Conservation (phyloP, 2,888 invertebrate genomes). For the Agrilus biguttatus region DNA sequence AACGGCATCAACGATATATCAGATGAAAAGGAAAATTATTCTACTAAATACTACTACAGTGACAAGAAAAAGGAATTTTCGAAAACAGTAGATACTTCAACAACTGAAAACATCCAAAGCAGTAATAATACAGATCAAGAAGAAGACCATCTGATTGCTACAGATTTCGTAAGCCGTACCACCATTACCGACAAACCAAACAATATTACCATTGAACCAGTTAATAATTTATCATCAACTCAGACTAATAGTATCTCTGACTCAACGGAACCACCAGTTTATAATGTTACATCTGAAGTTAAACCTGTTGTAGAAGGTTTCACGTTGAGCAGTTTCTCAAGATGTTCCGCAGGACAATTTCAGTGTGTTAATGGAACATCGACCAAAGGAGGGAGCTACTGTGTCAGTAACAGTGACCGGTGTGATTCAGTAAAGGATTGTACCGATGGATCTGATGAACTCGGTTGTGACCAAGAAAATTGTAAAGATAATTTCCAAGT, state of each 20-base stretch:
- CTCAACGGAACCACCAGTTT: neutral
- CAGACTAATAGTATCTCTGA: slow-evolving; percentile 10
- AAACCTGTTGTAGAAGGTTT: slow-evolving; percentile 26
- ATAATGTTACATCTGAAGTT: slow-evolving; percentile 9
- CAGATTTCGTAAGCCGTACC: slow-evolving; percentile 10
- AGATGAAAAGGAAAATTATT: slow-evolving; percentile 16
- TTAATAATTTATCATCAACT: slow-evolving; percentile 5
- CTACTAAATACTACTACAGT: slow-evolving; percentile 6
- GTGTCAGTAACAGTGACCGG: slow-evolving; percentile 33
- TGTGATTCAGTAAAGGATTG: slow-evolving; percentile 47
- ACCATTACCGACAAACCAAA: slow-evolving; percentile 7
- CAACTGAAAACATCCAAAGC: slow-evolving; percentile 6
- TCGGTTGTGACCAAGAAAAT: slow-evolving; percentile 37
- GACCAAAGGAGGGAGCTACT: slow-evolving; percentile 39
- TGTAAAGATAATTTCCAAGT: slow-evolving; percentile 45
- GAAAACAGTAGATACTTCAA: slow-evolving; percentile 5
- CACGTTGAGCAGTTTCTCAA: slow-evolving; percentile 29
- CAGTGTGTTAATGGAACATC: slow-evolving; percentile 44
- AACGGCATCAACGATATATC: slow-evolving; percentile 15
- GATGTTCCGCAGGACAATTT: slow-evolving; percentile 42
- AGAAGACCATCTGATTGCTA: slow-evolving; percentile 11
- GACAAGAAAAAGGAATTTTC: slow-evolving; percentile 2
- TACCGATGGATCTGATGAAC: slow-evolving; percentile 46
- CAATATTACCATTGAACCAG: slow-evolving; percentile 22
- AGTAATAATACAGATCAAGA: slow-evolving; percentile 10